Conservation (phyloP, 2,888 invertebrate genomes). For the Drosophila pseudotalamancana region DNA sequence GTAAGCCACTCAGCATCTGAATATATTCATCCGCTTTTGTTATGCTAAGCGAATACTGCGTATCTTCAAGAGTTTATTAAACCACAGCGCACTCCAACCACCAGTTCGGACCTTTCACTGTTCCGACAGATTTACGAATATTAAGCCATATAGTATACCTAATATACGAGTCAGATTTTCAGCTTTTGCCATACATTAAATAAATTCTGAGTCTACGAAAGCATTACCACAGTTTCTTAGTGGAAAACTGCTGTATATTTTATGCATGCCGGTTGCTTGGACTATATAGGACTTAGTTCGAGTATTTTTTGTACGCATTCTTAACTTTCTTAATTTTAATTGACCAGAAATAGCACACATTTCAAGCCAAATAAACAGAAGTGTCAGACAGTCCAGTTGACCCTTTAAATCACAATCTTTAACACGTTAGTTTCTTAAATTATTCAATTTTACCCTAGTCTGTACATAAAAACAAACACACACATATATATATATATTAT, state of each 20-base stretch:
- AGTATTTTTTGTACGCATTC: background rate
- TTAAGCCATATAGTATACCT: conserved; percentile 10
- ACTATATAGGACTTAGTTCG: background rate
- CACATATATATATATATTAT: background rate
- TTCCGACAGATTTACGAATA: conserved; percentile 28
- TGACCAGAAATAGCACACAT: background rate
- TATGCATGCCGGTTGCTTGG: background rate
- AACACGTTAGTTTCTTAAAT: conserved; percentile 24
- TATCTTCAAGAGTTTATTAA: conserved; percentile 59
- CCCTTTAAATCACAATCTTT: background rate
- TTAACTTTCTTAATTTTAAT: background rate
- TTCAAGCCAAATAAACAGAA: background rate
- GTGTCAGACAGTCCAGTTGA: background rate
- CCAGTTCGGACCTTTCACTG: background rate
- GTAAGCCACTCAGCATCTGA: conserved; percentile 11
- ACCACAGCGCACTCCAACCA: conserved; percentile 16
- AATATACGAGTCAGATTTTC: conserved; percentile 16
- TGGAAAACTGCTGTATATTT: conserved; percentile 1
- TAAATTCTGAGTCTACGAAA: conserved; percentile 1
- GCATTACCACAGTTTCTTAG: background rate
- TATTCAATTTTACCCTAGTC: conserved; percentile 11
- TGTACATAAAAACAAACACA: background rate
- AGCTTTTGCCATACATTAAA: conserved; percentile 6
- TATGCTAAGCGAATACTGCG: conserved; percentile 55
- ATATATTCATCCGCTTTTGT: conserved; percentile 47